Evolutionary conservation across 2,888 invertebrate species (phyloP), one percentile per base, ranked within the genome.

Genomic region (Gonocerus acuteangulatus): DNA sequence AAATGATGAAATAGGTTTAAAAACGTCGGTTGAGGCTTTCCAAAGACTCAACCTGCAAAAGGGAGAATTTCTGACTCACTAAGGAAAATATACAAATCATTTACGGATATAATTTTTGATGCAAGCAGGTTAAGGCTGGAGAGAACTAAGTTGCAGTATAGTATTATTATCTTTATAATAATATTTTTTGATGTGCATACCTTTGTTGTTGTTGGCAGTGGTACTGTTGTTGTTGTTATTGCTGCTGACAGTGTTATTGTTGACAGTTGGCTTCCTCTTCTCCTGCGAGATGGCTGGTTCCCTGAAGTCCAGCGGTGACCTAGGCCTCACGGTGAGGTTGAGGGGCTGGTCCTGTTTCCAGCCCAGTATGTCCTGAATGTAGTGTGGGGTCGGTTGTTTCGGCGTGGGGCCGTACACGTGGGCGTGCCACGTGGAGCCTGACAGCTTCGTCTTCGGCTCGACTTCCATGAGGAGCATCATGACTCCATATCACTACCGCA

Each of bases 361-460:
- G 27, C 90, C 91, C 69, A 95, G 78, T 68, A 94, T 94, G 72
- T 93, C 88, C 67, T 87, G 86, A 71, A 95, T 94, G 42, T 85
- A 82, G 74, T 92, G 90, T 2, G 92, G 88, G 1, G 94, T 93
- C 1, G 90, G 90, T 60, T 81, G 81, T 69, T 84, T 84, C 9
- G 89, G 89, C 11, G 89, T 85, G 69, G 85, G 85, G 2, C 84
- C 86, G 73, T 93, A 93, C 19, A 92, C 88, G 74, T 93, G 93
- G 34, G 90, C 87, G 76, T 92, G 93, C 92, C 93, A 93, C 39
- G n/a, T 39, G 88, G 65, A 60, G 51, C 61, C 27, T 49, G 58
- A 18, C 36, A 32, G 19, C 3, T 54, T 54, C 21, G n/a, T 23
- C 54, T 54, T 54, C 42, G 42, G 22, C 22, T 54, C 54, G 36